A percentile compares a stretch with the other conserved stretches of the same genome.
Evolutionary conservation across 1,140 invertebrate genomes (phyloP).

Genomic region (Epicauta chinensis): DNA sequence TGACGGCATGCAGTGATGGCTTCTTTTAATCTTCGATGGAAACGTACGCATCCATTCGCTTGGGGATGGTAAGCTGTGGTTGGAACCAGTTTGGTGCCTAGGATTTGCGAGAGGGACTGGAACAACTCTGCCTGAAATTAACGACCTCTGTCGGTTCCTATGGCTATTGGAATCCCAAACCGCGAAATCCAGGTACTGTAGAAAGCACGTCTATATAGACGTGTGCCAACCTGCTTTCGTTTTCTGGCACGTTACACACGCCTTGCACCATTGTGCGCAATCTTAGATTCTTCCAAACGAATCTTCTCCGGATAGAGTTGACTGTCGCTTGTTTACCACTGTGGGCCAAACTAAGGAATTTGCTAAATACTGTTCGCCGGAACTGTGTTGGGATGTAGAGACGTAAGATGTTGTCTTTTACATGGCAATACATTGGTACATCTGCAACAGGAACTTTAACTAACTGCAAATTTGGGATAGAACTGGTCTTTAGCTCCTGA

Average conservation of each 20-base stretch:
- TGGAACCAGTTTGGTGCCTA: neutral
- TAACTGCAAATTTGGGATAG: neutral
- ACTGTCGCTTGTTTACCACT: neutral
- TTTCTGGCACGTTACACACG: neutral
- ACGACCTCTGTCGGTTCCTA: neutral
- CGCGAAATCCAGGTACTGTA: conserved; percentile 34
- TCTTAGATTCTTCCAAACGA: conserved; percentile 1
- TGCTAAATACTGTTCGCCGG: neutral
- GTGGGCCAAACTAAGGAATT: neutral
- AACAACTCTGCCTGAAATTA: neutral
- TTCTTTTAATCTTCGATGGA: conserved; percentile 39
- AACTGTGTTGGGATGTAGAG: neutral
- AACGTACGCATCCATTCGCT: neutral
- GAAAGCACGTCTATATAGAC: conserved; percentile 29
- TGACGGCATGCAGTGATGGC: conserved; percentile 34
- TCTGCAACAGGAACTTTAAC: neutral
- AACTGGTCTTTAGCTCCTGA: neutral
- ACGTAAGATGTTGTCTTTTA: neutral
- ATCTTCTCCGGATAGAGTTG: neutral
- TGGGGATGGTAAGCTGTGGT: neutral
- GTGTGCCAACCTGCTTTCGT: conserved; percentile 20
- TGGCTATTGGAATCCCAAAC: no score
- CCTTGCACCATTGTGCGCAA: neutral
- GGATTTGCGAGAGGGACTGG: no score
- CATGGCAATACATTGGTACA: neutral